A percentile compares a stretch with the other conserved stretches of the same genome.
phyloP scores from a whole-genome alignment of 2,113 vertebrate genomes.

The Numenius arquata region DNA sequence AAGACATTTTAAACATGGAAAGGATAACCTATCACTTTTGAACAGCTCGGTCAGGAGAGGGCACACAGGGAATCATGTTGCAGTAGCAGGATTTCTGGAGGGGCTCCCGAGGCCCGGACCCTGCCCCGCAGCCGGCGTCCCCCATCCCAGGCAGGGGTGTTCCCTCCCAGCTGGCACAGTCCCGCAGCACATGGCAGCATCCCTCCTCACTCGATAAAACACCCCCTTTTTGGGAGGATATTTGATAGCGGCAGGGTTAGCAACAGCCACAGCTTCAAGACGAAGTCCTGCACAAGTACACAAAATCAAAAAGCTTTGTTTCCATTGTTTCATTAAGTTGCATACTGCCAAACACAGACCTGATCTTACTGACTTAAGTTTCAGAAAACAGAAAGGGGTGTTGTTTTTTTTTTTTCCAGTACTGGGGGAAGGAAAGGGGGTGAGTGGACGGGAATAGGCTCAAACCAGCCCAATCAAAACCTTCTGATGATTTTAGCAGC shows the following conservation, averaged over 20 bases:
- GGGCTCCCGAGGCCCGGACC: background rate
- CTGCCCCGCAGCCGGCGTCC: background rate
- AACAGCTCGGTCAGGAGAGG: background rate
- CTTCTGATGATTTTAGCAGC: background rate
- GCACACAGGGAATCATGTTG: background rate
- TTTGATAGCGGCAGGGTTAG: background rate
- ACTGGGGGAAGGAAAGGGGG: rapidly evolving
- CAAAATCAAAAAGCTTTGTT: background rate
- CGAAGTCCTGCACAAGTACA: rapidly evolving
- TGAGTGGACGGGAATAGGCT: background rate
- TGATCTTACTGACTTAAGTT: background rate
- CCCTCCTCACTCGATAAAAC: background rate
- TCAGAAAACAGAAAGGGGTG: background rate
- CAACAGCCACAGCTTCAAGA: rapidly evolving
- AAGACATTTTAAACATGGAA: background rate
- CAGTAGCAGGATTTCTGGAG: background rate
- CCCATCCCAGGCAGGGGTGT: background rate
- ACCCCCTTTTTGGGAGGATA: too few species aligned
- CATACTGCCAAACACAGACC: background rate
- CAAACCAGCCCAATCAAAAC: background rate
- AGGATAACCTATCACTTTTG: background rate
- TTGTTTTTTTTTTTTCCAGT: background rate
- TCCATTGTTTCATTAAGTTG: background rate
- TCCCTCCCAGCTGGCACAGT: background rate
- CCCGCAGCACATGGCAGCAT: background rate